phyloP scores from a whole-genome alignment of 2,113 vertebrate species.

The Scolopax mira region DNA sequence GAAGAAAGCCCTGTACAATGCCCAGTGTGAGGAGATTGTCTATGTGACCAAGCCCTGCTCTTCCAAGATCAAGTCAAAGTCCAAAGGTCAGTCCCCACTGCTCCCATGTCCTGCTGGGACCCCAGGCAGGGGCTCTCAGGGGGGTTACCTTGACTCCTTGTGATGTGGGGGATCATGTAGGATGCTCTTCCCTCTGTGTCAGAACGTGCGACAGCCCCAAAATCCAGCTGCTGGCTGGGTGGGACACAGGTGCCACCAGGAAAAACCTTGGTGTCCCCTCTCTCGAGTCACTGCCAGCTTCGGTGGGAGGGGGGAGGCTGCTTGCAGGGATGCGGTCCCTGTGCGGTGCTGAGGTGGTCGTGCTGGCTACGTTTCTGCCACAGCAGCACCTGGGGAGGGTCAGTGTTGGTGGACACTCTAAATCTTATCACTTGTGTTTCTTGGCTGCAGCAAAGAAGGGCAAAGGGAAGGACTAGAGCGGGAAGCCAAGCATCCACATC shows the following conservation, averaged over 20 bases:
- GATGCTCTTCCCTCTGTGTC: background rate
- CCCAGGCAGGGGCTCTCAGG: background rate
- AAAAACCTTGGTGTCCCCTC: background rate
- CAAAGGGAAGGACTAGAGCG: constrained; percentile 79
- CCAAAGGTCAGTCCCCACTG: constrained; percentile 80
- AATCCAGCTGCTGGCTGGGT: background rate
- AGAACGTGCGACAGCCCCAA: background rate
- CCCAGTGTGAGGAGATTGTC: constrained; percentile 86
- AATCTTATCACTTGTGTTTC: constrained; percentile 29
- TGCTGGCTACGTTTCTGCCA: rapidly evolving
- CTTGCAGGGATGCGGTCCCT: background rate
- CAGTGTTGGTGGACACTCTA: background rate
- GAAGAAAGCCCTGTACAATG: constrained; percentile 92
- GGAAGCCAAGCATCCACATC: background rate
- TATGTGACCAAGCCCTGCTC: constrained; percentile 91
- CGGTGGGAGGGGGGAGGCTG: background rate
- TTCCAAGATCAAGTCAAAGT: constrained; percentile 84
- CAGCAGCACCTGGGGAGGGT: background rate
- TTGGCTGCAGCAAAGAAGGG: constrained; percentile 81
- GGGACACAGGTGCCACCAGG: background rate
- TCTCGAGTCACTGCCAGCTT: background rate
- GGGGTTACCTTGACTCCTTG: background rate
- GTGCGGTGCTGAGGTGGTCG: rapidly evolving
- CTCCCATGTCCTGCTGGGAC: background rate
- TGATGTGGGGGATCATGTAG: rapidly evolving